Evolutionary conservation across 2,888 invertebrate genomes (phyloP).

Genomic region (Polydrusus pterygomalis): DNA sequence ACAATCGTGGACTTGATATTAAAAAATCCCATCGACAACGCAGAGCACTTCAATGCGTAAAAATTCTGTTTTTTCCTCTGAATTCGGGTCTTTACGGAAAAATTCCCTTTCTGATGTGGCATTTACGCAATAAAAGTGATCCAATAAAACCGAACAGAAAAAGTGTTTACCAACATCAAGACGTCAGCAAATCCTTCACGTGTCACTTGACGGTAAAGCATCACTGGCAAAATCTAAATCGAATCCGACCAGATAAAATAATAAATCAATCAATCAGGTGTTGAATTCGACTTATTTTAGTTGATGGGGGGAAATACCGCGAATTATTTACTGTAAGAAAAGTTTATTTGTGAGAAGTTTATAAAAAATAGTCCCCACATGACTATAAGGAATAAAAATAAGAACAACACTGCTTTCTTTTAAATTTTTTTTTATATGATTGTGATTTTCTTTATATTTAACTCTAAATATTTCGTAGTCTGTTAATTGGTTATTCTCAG

Average conservation of each 20-base stretch:
- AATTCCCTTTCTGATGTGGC: background rate
- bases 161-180: conserved; percentile 18
- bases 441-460: no score
- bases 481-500: no score
- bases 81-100: background rate
- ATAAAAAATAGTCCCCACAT: no score
- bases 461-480: no score
- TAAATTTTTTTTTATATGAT: no score
- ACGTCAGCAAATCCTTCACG: conserved; percentile 19
- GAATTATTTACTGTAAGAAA: background rate
- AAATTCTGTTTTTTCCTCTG: no score
- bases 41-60: no score
- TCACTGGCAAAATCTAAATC: conserved; percentile 4
- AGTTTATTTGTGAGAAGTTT: no score
- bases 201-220: conserved; percentile 17
- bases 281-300: background rate
- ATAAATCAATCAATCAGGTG: conserved; percentile 25
- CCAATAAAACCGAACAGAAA: conserved; percentile 15
- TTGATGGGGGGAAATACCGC: background rate
- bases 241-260: conserved; percentile 22
- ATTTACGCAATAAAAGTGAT: conserved; percentile 17
- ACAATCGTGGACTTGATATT: no score
- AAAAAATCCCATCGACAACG: no score
- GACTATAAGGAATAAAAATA: no score
- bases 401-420: no score